phyloP scores from a whole-genome alignment of 1,140 invertebrate species.

The Apis laboriosa region DNA sequence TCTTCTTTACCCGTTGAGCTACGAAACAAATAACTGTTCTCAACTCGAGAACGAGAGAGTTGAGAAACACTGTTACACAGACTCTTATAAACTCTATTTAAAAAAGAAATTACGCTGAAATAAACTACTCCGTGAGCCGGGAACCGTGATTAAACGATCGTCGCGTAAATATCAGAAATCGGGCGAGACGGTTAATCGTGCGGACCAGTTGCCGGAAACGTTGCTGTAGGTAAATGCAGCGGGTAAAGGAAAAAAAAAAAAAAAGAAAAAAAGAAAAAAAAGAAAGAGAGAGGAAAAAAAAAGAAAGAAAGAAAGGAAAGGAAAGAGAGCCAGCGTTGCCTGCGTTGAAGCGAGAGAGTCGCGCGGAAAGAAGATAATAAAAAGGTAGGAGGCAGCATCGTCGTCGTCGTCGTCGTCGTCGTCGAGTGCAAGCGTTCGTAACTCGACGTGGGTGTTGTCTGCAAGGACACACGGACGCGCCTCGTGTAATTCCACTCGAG shows the following conservation, averaged over 20 bases:
- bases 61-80: too few relatives aligned
- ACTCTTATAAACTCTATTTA: too few relatives aligned
- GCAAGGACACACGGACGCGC: constrained; percentile 51
- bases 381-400: constrained; percentile 3
- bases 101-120: not conserved
- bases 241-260: not conserved
- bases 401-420: too few relatives aligned
- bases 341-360: constrained; percentile 17
- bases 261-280: too few relatives aligned
- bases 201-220: too few relatives aligned
- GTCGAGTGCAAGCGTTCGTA: constrained; percentile 29
- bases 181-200: constrained; percentile 2
- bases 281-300: too few relatives aligned
- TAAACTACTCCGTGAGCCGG: not conserved
- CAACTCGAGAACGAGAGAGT: too few relatives aligned
- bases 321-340: not conserved
- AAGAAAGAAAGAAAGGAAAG: not conserved
- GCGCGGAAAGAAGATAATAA: constrained; percentile 20
- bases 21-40: too few relatives aligned
- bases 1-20: too few relatives aligned
- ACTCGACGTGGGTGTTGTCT: constrained; percentile 50
- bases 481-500: constrained; percentile 39
- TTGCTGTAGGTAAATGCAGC: constrained; percentile 34
- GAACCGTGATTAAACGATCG: not conserved
- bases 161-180: not conserved